Evolutionary conservation across 2,797 vertebrate genomes (phyloP), one percentile per base, ranked within the genome.

Genomic region (Hypotaenidia philippensis): DNA sequence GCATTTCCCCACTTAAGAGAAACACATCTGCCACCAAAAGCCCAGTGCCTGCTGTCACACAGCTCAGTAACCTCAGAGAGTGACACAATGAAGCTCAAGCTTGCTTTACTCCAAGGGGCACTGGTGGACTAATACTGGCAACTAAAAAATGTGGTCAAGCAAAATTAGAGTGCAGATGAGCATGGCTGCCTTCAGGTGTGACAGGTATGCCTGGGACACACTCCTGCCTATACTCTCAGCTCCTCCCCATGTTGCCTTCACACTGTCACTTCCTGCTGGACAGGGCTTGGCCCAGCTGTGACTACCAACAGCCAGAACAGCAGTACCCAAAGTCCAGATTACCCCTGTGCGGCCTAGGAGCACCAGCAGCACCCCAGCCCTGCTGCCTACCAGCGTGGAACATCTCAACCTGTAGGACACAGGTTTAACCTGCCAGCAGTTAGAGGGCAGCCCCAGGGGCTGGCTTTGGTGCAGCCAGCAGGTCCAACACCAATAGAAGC

Each of bases 401-500:
- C 4, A 0, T 34, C 40, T 17, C 34, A 29, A 10, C 45, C 45
- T 44, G 45, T 47, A 5, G 21, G 11, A 47, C 11, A 10, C 45
- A 47, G 45, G 21, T 47, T 21, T 22, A 11, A 6, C 45, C 45
- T 12, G 45, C 21, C 45, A 47, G 45, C 45, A 47, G 45, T 47
- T 22, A 44, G 45, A 47, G 21, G 45, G 44, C 16, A 45, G 44
- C 7, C 44, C 44, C 4, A 5, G 44, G 45, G 45, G 11, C 45
- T 23, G 45, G 15, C 26, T 53, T 60, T 34, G 41, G 29, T 27
- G 10, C 14, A 44, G 45, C 56, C 47, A n/a, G 13, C 9, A n/a
- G 34, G 11, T 0, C 5, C 6, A 34, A 23, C 56, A 19, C 19
- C 21, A 21, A 1, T 0, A 1, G 2, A 4, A 36, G 13, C 1